These are phyloP conservation scores for Nesoenas mayeri DNA, from an alignment of 2,113 vertebrate species.

Conservation along the genomic window DNA sequence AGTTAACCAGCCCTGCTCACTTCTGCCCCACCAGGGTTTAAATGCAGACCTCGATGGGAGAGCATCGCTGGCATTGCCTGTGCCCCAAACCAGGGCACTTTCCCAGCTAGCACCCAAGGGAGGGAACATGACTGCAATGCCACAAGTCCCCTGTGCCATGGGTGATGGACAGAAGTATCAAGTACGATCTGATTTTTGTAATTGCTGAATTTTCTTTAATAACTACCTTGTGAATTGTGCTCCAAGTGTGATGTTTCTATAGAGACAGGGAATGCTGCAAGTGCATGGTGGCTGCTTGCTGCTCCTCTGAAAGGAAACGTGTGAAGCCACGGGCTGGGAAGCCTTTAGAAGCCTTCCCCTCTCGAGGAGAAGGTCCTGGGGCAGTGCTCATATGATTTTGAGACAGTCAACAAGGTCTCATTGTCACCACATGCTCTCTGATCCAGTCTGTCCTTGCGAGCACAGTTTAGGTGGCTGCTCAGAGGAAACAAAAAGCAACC, in stretches of 20 bases:
- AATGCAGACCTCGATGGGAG: not conserved
- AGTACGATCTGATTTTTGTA: not conserved
- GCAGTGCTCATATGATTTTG: not conserved
- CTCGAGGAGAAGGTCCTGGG: not conserved
- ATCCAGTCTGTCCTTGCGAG: fast-evolving
- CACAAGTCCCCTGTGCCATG: not conserved
- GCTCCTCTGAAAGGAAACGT: not conserved
- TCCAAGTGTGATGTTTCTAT: not conserved
- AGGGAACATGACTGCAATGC: not conserved
- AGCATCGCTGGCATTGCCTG: not conserved
- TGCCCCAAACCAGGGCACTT: not conserved
- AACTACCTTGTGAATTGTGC: not conserved
- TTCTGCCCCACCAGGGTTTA: not conserved
- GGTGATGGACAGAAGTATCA: not conserved
- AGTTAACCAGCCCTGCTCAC: not conserved
- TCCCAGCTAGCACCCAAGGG: not conserved
- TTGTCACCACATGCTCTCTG: not conserved
- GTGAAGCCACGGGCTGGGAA: not conserved
- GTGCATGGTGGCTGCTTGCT: fast-evolving
- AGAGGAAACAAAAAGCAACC: not conserved
- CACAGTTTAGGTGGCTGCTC: not conserved
- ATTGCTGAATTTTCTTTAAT: not conserved
- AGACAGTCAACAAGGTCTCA: not conserved
- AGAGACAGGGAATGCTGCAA: not conserved
- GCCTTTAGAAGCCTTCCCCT: not conserved